Percentiles rank a stretch among this genome's conserved stretches.
These are phyloP conservation scores for Aulostomus chinensis DNA, from an alignment of 2,797 vertebrate genomes.

Conservation along the genomic window DNA sequence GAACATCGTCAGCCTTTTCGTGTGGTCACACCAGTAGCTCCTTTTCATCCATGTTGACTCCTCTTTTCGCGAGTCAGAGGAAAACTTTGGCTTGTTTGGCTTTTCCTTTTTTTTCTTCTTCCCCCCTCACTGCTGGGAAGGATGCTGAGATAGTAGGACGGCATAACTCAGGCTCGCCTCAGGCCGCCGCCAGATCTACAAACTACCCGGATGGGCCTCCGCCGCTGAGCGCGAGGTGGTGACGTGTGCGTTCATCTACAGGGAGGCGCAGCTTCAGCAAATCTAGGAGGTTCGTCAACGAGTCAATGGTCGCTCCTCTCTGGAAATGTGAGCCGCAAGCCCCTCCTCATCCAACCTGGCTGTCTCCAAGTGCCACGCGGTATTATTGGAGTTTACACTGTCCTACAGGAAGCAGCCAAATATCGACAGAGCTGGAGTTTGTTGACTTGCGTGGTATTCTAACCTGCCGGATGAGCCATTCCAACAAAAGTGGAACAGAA, in stretches of 20 bases:
- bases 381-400: slow-evolving; percentile 49
- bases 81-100: slow-evolving; percentile 77
- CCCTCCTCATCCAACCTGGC: slow-evolving; percentile 51
- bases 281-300: slow-evolving; percentile 30
- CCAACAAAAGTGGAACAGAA: too few species aligned
- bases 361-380: slow-evolving; percentile 82
- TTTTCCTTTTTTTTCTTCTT: slow-evolving; percentile 32
- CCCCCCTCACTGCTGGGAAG: slow-evolving; percentile 44
- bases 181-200: slow-evolving; percentile 13
- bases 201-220: slow-evolving; percentile 20
- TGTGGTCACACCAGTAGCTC: slow-evolving; percentile 39
- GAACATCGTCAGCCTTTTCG: slow-evolving; percentile 8
- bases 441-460: too few species aligned
- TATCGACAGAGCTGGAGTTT: too few species aligned
- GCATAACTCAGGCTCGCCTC: slow-evolving; percentile 2
- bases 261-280: slow-evolving; percentile 29
- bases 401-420: slow-evolving; percentile 27
- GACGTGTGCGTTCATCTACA: slow-evolving; percentile 8
- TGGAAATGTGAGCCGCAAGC: slow-evolving; percentile 58
- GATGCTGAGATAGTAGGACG: slow-evolving; percentile 71
- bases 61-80: slow-evolving; percentile 47
- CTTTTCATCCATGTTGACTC: slow-evolving; percentile 60
- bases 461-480: too few species aligned
- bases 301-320: slow-evolving; percentile 36
- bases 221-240: accelerated